Evolutionary conservation across 2,888 invertebrate genomes (phyloP).

Genomic region (Leptinotarsa haldemani): DNA sequence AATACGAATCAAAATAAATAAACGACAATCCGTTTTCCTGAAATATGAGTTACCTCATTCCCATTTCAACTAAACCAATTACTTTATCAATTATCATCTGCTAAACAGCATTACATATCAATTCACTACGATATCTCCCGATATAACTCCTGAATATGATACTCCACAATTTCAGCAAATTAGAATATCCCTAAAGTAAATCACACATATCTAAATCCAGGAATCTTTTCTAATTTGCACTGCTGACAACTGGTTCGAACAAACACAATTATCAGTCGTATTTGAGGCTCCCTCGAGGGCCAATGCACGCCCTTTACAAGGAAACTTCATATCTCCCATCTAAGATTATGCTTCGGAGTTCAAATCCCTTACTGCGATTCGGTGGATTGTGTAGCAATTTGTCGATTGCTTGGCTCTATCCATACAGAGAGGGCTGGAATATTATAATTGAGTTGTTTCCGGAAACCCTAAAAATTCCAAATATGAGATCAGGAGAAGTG

Average conservation of each 20-base stretch:
- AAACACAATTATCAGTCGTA: slow-evolving; percentile 45
- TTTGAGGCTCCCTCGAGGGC: slow-evolving; percentile 42
- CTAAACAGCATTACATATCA: not conserved
- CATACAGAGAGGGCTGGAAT: not conserved
- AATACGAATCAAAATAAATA: no score
- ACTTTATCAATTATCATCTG: no score
- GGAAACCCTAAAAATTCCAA: no score
- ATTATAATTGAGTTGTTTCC: no score
- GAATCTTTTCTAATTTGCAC: slow-evolving; percentile 32
- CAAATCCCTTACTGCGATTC: slow-evolving; percentile 35
- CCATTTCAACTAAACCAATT: no score
- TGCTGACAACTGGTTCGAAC: slow-evolving; percentile 42
- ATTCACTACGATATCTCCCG: not conserved
- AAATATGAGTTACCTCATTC: no score
- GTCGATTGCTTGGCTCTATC: not conserved
- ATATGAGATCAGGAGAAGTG: no score
- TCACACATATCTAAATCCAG: slow-evolving; percentile 11
- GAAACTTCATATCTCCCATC: slow-evolving; percentile 49
- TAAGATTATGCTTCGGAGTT: slow-evolving; percentile 45
- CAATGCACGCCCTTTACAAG: slow-evolving; percentile 41
- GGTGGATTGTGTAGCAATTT: slow-evolving; percentile 21
- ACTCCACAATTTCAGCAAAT: not conserved
- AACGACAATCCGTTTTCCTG: no score
- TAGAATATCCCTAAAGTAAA: not conserved
- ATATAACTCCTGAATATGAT: not conserved